Evolutionary conservation across 2,888 invertebrate species (phyloP).

Genomic region (Electrophaes corylata): DNA sequence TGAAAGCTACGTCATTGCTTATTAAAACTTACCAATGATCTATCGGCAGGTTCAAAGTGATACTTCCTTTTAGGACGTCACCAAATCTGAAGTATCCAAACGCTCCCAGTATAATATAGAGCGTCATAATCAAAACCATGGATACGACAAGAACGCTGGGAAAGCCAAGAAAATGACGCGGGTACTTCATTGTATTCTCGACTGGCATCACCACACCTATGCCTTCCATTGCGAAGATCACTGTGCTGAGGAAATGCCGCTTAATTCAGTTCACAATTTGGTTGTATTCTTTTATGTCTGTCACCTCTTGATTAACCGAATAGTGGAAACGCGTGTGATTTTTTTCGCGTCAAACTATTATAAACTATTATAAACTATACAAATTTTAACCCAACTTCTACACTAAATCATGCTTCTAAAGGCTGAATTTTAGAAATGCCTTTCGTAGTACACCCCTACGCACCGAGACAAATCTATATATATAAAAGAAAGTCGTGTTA

Average conservation of each 20-base stretch:
- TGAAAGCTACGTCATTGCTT: too few species aligned
- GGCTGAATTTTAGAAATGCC: too few species aligned
- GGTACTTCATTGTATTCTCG: constrained; percentile 95
- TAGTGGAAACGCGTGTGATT: too few species aligned
- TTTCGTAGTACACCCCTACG: too few species aligned
- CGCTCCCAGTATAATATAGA: constrained; percentile 93
- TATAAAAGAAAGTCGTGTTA: too few species aligned
- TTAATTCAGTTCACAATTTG: background rate
- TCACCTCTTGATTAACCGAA: too few species aligned
- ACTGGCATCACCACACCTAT: constrained; percentile 97
- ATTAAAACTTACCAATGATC: constrained; percentile 87
- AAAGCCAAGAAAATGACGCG: constrained; percentile 91
- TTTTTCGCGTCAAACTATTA: too few species aligned
- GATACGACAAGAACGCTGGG: constrained; percentile 93
- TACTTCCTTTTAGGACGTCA: constrained; percentile 86
- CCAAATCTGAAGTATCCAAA: constrained; percentile 96
- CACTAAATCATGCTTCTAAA: too few species aligned
- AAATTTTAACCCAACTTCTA: too few species aligned
- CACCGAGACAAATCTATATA: too few species aligned
- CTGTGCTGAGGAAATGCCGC: constrained; percentile 85
- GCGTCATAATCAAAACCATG: constrained; percentile 90
- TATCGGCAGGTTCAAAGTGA: constrained; percentile 92
- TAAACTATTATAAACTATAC: too few species aligned
- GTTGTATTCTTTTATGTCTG: too few species aligned
- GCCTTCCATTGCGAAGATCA: constrained; percentile 98